Conservation (phyloP, 2,797 vertebrate species). For the Rhynchonycteris naso region DNA sequence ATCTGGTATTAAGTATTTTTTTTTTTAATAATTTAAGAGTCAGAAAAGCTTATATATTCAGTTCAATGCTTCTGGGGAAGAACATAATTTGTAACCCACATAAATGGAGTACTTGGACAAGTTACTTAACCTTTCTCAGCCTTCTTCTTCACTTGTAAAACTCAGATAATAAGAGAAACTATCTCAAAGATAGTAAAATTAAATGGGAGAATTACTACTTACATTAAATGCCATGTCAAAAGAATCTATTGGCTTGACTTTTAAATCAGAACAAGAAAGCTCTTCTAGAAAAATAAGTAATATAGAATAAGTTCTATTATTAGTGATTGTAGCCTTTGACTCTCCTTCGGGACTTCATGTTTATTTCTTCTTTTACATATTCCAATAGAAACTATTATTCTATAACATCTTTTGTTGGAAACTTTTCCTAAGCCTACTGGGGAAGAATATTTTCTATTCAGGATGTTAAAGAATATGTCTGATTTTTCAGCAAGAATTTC, state of each 20-base stretch:
- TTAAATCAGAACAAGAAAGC: conserved; percentile 50
- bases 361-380: conserved; percentile 10
- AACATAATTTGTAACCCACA: background rate
- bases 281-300: background rate
- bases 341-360: background rate
- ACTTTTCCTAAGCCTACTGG: background rate
- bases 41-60: conserved; percentile 18
- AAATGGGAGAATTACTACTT: conserved; percentile 56
- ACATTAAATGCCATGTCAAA: conserved; percentile 55
- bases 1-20: background rate
- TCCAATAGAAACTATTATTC: conserved; percentile 27
- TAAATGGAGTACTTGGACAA: conserved; percentile 35
- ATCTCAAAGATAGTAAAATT: conserved; percentile 56
- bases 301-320: background rate
- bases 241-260: conserved; percentile 31
- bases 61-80: conserved; percentile 3
- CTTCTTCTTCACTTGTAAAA: conserved; percentile 64
- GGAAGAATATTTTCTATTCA: conserved; percentile 10
- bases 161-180: conserved; percentile 62
- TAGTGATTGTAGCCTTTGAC: background rate
- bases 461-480: background rate
- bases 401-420: background rate
- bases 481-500: conserved; percentile 15
- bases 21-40: background rate
- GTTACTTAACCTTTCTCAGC: conserved; percentile 64